phyloP scores from a whole-genome alignment of 2,888 invertebrate genomes.

The Drosophila multiciliata region DNA sequence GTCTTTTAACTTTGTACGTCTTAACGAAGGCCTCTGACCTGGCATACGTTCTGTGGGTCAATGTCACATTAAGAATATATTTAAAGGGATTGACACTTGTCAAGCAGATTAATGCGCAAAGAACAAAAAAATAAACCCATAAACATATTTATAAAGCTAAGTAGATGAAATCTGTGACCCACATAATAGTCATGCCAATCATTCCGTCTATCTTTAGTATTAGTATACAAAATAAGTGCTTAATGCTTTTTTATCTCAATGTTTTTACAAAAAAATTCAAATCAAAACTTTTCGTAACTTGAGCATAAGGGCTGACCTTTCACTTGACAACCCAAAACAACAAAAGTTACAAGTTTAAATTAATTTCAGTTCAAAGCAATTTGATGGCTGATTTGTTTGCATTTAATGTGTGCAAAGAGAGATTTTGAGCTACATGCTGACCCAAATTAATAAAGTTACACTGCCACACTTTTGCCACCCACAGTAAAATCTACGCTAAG shows the following conservation, averaged over 20 bases:
- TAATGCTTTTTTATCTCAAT: background rate
- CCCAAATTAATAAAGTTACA: slow-evolving; percentile 76
- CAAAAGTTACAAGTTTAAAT: slow-evolving; percentile 2
- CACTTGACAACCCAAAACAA: slow-evolving; percentile 26
- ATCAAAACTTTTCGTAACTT: background rate
- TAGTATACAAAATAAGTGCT: background rate
- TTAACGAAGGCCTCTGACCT: slow-evolving; percentile 40
- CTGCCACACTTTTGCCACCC: slow-evolving; percentile 66
- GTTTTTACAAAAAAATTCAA: background rate
- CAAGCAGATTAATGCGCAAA: slow-evolving; percentile 60
- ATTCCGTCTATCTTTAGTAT: background rate
- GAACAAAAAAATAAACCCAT: background rate
- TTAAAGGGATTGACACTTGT: slow-evolving; percentile 59
- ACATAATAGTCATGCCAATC: background rate
- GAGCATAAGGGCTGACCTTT: slow-evolving; percentile 28
- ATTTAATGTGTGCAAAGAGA: slow-evolving; percentile 10
- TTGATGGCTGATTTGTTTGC: slow-evolving; percentile 62
- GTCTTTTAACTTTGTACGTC: slow-evolving; percentile 40
- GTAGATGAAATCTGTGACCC: background rate
- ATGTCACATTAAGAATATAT: slow-evolving; percentile 72
- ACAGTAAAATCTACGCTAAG: slow-evolving; percentile 52
- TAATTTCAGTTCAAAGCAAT: slow-evolving; percentile 56
- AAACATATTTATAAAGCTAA: too few relatives aligned
- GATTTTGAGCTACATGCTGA: slow-evolving; percentile 55
- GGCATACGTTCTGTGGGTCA: slow-evolving; percentile 64